phyloP scores from a whole-genome alignment of 1,140 invertebrate species.

The Brachionus sp. region DNA sequence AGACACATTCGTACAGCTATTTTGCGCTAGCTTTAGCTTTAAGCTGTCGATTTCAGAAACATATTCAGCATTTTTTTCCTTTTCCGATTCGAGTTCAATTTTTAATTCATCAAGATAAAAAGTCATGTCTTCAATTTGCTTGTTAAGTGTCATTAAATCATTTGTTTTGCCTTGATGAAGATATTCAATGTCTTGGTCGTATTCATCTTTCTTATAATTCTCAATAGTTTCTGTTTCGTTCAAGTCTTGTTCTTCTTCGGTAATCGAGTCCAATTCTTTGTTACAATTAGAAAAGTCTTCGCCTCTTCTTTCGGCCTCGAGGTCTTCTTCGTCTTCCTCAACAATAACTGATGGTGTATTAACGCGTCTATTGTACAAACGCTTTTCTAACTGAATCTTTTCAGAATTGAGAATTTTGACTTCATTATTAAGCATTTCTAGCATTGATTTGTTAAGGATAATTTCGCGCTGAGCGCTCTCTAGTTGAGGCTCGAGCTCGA shows the following conservation, averaged over 20 bases:
- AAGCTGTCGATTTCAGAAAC: not conserved
- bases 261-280: not conserved
- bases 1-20: not conserved
- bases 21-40: not conserved
- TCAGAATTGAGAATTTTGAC: constrained; percentile 7
- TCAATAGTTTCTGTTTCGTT: not conserved
- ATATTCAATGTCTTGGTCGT: not conserved
- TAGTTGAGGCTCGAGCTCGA: constrained; percentile 9
- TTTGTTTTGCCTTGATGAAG: not conserved
- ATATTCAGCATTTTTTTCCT: constrained; percentile 31
- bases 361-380: not conserved
- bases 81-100: constrained; percentile 31
- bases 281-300: not conserved
- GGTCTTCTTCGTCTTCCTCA: constrained; percentile 42
- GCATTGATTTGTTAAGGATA: not conserved
- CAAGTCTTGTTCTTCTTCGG: constrained; percentile 5
- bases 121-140: constrained; percentile 41
- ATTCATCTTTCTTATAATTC: not conserved
- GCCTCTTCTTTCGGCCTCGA: not conserved
- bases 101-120: constrained; percentile 40
- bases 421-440: constrained; percentile 43
- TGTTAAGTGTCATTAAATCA: not conserved
- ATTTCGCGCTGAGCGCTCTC: constrained; percentile 30
- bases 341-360: constrained; percentile 32
- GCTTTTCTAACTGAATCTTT: constrained; percentile 39